Evolutionary conservation across 2,797 vertebrate species (phyloP).

Genomic region (Melopsittacus undulatus): DNA sequence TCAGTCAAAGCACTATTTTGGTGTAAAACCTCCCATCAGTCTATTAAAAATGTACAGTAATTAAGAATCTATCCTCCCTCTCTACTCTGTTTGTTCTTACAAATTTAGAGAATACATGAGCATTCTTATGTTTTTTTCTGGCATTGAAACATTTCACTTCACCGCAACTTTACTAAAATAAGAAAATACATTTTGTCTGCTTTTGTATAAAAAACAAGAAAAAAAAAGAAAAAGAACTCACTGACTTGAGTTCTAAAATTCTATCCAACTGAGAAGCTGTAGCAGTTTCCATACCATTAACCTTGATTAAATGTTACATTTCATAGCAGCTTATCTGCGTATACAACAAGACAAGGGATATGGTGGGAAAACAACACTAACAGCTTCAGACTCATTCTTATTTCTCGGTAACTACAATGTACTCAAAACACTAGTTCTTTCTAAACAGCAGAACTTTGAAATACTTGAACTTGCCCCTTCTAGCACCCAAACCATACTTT

Average conservation of each 20-base stretch:
- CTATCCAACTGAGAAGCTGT: neutral
- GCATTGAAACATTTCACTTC: neutral
- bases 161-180: neutral
- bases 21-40: neutral
- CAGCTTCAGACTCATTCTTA: neutral
- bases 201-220: neutral
- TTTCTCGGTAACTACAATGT: neutral
- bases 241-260: neutral
- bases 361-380: neutral
- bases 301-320: neutral
- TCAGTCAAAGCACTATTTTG: neutral
- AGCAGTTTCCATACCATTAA: neutral
- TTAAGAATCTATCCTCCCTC: neutral
- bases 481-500: neutral
- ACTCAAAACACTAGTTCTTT: neutral
- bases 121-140: neutral
- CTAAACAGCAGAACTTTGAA: neutral
- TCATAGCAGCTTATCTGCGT: neutral
- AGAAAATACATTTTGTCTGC: neutral
- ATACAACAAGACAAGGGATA: neutral
- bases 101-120: neutral
- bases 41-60: neutral
- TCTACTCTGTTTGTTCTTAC: neutral
- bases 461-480: neutral
- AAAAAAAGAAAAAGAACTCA: neutral